A percentile compares a stretch with the other conserved stretches of the same genome.
These are phyloP conservation scores for Hydroisotoma schaefferi DNA, from an alignment of 2,888 invertebrate species.

Conservation along the genomic window DNA sequence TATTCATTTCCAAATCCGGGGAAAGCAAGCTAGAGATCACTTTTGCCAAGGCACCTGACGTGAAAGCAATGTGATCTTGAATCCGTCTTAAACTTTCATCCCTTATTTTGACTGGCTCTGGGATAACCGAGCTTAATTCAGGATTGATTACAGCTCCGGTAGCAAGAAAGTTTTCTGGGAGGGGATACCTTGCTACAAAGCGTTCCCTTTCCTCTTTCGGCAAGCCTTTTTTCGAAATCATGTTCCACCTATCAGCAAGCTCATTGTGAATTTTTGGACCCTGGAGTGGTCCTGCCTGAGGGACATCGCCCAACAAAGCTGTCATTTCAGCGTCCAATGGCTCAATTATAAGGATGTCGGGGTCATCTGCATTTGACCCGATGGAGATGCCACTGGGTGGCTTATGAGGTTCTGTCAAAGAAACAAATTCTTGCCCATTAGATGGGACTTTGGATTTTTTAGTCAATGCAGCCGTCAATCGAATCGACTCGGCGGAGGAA, in stretches of 20 bases:
- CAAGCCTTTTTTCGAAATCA: neutral
- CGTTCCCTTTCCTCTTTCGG: conserved; percentile 5
- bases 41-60: neutral
- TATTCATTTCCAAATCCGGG: neutral
- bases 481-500: neutral
- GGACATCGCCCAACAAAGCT: neutral
- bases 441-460: neutral
- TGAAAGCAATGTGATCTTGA: neutral
- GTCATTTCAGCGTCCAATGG: neutral
- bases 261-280: neutral
- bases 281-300: neutral
- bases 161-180: neutral
- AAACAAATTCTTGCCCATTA: neutral
- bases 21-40: neutral
- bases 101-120: neutral
- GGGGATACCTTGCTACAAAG: neutral
- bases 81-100: neutral
- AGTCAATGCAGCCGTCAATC: neutral
- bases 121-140: neutral
- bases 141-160: conserved; percentile 7
- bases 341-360: neutral
- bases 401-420: neutral
- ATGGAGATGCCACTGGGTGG: neutral
- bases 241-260: neutral
- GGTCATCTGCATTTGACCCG: neutral